Conservation (phyloP, 2,113 vertebrate species). For the Phalacrocorax carbo region DNA sequence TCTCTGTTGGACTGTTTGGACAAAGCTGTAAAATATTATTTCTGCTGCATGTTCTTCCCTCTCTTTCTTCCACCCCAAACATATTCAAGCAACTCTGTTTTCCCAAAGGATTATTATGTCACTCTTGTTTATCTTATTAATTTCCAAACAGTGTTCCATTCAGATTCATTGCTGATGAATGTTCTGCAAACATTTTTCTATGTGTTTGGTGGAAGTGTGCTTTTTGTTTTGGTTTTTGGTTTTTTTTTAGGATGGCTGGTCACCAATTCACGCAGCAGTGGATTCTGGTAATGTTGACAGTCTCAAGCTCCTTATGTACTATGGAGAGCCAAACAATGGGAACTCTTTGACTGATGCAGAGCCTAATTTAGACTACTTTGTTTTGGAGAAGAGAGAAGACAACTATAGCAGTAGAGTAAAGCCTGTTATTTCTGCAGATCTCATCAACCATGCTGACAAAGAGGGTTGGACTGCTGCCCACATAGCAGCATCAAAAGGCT, state of each 20-base stretch:
- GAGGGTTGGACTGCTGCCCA: conserved; percentile 96
- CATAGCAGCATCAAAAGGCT: conserved; percentile 90
- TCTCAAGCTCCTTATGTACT: conserved; percentile 86
- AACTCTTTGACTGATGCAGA: conserved; percentile 39
- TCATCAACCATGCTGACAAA: conserved; percentile 86
- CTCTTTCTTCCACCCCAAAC: neutral
- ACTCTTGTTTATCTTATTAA: neutral
- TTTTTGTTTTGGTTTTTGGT: neutral
- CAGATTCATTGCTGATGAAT: neutral
- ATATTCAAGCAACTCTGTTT: neutral
- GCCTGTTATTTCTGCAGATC: conserved; percentile 74
- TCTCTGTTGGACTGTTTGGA: neutral
- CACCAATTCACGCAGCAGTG: conserved; percentile 86
- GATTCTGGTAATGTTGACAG: conserved; percentile 84
- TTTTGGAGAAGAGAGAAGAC: conserved; percentile 57
- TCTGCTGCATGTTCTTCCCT: neutral
- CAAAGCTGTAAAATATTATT: neutral
- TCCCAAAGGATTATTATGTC: neutral
- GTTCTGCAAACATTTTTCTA: neutral
- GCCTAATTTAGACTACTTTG: neutral
- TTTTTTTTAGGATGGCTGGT: conserved; percentile 84
- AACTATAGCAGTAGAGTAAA: conserved; percentile 12
- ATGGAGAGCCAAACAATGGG: neutral
- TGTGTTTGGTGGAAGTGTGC: neutral
- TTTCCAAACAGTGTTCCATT: neutral